Evolutionary conservation across 2,797 vertebrate species (phyloP).

Genomic region (Merluccius polli): DNA sequence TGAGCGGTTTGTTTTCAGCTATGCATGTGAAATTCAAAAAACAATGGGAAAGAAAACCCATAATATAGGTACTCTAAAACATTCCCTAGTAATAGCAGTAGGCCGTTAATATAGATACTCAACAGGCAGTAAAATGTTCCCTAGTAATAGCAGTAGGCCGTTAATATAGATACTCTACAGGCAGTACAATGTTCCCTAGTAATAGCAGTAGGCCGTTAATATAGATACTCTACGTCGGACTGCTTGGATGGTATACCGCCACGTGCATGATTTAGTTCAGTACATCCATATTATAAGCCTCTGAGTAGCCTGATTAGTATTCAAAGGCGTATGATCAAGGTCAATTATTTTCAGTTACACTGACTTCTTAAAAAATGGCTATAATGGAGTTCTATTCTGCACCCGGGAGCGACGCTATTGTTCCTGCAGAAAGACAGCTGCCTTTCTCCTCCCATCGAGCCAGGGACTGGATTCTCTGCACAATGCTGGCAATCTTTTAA

Average conservation of each 20-base stretch:
- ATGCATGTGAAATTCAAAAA: not conserved
- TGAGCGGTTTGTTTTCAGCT: slow-evolving; percentile 29
- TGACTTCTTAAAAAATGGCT: slow-evolving; percentile 30
- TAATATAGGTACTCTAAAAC: too few species aligned
- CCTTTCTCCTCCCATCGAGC: slow-evolving; percentile 52
- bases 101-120: not conserved
- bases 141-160: not conserved
- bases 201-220: not conserved
- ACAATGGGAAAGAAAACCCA: slow-evolving; percentile 8
- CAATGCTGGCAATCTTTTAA: slow-evolving; percentile 57
- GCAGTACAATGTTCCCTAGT: too few species aligned
- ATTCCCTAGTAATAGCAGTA: too few species aligned
- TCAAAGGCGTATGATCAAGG: slow-evolving; percentile 56
- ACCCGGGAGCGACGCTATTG: slow-evolving; percentile 44
- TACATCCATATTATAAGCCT: slow-evolving; percentile 42
- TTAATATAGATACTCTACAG: not conserved
- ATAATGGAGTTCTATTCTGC: slow-evolving; percentile 34
- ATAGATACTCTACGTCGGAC: slow-evolving; percentile 21
- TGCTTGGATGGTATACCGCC: slow-evolving; percentile 24
- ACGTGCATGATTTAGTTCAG: slow-evolving; percentile 36
- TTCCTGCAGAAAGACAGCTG: slow-evolving; percentile 59
- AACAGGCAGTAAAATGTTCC: too few species aligned
- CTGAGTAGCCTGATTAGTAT: slow-evolving; percentile 39
- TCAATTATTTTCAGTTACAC: slow-evolving; percentile 45
- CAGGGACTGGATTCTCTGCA: slow-evolving; percentile 41